Base-by-base conservation (phyloP, 2,888 invertebrate species). In the Eupithecia abbreviata region DNA sequence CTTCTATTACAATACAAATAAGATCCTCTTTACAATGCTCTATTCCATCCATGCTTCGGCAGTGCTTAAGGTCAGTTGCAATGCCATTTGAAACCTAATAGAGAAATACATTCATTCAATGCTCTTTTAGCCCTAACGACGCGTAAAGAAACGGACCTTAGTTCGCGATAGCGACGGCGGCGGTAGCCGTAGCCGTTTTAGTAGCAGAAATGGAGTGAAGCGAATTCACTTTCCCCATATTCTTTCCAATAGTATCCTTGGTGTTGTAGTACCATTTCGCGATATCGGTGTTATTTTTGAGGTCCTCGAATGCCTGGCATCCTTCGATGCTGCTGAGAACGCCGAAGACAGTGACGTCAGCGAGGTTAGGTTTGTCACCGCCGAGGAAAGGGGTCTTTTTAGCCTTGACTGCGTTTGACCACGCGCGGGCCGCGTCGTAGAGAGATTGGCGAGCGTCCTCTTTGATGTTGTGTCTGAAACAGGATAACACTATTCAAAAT, bases 271-370 rank as follows among this genome's bases (percentile, higher is more conserved):
- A 99, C 99, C 99, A 98, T 42, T 88, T 91, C 58, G 96, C 96
- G 72, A 99, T 97, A 72, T 96, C 96, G 0, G 98, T 98, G 84
- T 98, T 95, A 3, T 95, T 84, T 55, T 97, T 90, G 69, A 97
- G 93, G 90, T 99, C 99, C 84, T 97, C 94, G 89, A 99, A 99
- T 0, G 99, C 98, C 65, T 95, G 90, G 86, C 99, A 99, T 0
- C 99, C 99, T 92, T 99, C 98, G 88, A 99, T 98, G 87, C 99
- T 98, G 89, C 96, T 97, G 5, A 99, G 94, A 4, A 98, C 96
- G 1, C 99, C 99, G 88, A 97, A 99, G 1, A 99, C 97, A 0
- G 98, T 96, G 72, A 99, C 94, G 95, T 99, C 99, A 0, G 99
- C 98, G 9, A 99, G 95, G 90, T 99, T 98, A 0, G 99, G 99